These are phyloP conservation scores for Deroplatys truncata DNA, from an alignment of 2,888 invertebrate species.

Conservation along the genomic window DNA sequence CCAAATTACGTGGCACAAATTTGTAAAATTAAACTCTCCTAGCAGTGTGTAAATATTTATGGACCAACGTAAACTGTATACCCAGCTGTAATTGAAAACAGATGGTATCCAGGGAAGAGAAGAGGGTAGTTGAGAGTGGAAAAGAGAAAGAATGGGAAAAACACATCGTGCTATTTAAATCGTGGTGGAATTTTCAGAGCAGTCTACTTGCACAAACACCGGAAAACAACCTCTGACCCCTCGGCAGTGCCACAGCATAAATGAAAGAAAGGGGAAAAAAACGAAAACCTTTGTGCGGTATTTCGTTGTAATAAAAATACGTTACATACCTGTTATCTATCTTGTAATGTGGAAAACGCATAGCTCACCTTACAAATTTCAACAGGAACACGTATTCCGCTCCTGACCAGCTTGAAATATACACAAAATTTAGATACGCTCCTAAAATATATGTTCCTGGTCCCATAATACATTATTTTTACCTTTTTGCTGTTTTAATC, in stretches of 20 bases:
- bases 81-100: slow-evolving; percentile 1
- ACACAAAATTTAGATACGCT: too few species aligned
- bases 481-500: too few species aligned
- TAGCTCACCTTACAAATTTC: neutral
- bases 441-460: too few species aligned
- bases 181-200: neutral
- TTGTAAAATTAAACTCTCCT: neutral
- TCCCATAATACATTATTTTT: too few species aligned
- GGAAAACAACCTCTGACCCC: neutral
- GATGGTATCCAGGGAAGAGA: neutral
- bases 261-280: neutral
- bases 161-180: neutral
- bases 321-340: neutral
- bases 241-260: neutral
- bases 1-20: neutral
- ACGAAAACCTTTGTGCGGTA: neutral
- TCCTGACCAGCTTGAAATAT: too few species aligned
- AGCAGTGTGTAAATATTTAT: neutral
- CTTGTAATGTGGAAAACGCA: neutral
- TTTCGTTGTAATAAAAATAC: neutral
- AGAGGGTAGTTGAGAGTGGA: neutral
- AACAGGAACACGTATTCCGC: neutral
- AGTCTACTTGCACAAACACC: neutral
- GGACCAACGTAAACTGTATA: neutral
- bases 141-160: neutral